Evolutionary conservation across 2,113 vertebrate species (phyloP).

Genomic region (Pycnonotus jocosus): DNA sequence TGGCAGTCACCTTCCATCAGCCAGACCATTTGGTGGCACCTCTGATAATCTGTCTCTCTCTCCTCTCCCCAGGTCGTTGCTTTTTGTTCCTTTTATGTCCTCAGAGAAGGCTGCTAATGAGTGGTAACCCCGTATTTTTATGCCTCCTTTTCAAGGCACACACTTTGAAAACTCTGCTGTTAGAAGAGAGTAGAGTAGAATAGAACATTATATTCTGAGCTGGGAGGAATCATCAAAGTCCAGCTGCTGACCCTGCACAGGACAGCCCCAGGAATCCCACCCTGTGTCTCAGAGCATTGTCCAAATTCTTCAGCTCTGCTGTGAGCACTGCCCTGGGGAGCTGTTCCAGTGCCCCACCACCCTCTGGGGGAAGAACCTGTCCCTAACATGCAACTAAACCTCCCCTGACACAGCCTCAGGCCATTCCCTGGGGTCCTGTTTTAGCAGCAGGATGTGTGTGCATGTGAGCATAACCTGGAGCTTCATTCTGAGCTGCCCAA

Average conservation of each 20-base stretch:
- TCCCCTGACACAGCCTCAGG: not conserved
- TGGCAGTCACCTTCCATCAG: not conserved
- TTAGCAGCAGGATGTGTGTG: not conserved
- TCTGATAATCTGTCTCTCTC: not conserved
- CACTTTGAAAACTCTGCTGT: not conserved
- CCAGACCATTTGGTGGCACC: not conserved
- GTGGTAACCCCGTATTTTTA: not conserved
- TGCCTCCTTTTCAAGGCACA: not conserved
- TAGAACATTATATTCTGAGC: not conserved
- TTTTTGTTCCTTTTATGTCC: not conserved
- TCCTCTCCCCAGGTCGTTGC: not conserved
- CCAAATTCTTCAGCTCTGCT: not conserved
- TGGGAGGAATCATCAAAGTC: not conserved
- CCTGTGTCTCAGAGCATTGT: not conserved
- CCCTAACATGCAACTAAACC: accelerated
- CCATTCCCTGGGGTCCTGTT: not conserved
- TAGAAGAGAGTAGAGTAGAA: not conserved
- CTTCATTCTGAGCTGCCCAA: not conserved
- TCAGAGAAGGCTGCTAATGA: not conserved
- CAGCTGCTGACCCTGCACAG: not conserved
- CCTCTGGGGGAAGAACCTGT: not conserved
- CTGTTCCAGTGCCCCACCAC: not conserved
- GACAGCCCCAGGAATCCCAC: not conserved
- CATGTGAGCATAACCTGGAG: not conserved
- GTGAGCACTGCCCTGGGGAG: not conserved